A percentile compares a stretch with the other conserved stretches of the same genome.
Evolutionary conservation across 1,140 invertebrate species (phyloP).

Genomic region (Diachasmimorpha longicaudata): DNA sequence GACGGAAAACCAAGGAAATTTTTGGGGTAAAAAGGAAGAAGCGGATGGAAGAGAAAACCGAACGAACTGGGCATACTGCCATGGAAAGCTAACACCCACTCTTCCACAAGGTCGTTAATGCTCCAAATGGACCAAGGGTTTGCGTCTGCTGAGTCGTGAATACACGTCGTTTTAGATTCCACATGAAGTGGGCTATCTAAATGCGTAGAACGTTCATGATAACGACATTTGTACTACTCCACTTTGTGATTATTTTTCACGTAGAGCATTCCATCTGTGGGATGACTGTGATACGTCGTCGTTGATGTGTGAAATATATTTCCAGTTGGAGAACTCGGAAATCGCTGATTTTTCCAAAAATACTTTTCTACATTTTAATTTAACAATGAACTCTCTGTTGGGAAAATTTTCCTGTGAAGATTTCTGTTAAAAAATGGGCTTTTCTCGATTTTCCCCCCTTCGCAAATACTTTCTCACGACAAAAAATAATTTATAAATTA

Average conservation of each 20-base stretch:
- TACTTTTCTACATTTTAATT: too few species aligned
- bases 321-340: not conserved
- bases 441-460: too few species aligned
- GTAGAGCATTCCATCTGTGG: not conserved
- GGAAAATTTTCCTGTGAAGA: too few species aligned
- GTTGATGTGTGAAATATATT: not conserved
- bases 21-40: not conserved
- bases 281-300: not conserved
- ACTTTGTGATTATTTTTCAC: not conserved
- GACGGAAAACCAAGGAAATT: not conserved
- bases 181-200: not conserved
- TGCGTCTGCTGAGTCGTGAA: not conserved
- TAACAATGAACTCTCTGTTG: too few species aligned
- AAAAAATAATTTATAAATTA: too few species aligned
- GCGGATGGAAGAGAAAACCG: not conserved
- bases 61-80: not conserved
- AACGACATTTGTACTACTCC: not conserved
- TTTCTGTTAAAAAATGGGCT: too few species aligned
- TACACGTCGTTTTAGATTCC: not conserved
- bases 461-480: too few species aligned
- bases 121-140: constrained; percentile 5
- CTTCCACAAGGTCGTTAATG: not conserved
- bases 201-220: not conserved
- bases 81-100: not conserved
- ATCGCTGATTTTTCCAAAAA: not conserved